Evolutionary conservation across 2,113 vertebrate species (phyloP).

Genomic region (Saimiri boliviensis): DNA sequence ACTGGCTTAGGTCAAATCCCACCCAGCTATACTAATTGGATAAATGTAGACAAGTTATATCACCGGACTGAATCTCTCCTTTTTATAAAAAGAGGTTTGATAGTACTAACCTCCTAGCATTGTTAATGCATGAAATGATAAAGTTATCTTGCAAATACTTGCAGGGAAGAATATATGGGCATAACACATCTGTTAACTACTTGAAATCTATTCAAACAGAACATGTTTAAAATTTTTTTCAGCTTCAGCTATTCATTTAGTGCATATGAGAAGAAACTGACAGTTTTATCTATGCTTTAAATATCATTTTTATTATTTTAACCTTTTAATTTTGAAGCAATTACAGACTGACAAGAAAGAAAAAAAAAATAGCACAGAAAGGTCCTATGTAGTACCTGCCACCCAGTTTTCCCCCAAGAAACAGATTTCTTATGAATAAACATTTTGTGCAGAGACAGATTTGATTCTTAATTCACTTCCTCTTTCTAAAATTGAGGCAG

Average conservation of each 20-base stretch:
- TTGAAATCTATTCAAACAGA: background rate
- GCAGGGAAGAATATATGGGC: background rate
- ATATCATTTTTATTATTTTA: background rate
- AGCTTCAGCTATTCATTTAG: background rate
- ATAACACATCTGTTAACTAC: too few species aligned
- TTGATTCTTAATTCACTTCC: background rate
- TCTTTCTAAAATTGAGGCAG: background rate
- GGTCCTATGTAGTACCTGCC: background rate
- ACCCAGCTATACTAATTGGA: too few species aligned
- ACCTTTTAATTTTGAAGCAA: constrained; percentile 15
- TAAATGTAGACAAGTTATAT: background rate
- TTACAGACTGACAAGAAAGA: background rate
- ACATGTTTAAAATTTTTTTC: background rate
- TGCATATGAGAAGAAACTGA: background rate
- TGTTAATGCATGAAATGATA: background rate
- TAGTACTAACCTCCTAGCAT: background rate
- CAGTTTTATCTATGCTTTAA: background rate
- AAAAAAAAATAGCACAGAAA: background rate
- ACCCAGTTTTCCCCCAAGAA: background rate
- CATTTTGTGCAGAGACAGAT: background rate
- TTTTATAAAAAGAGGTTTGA: background rate
- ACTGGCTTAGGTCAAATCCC: background rate
- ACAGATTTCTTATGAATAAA: background rate
- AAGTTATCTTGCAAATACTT: background rate
- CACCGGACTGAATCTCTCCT: background rate